Evolutionary conservation across 2,888 invertebrate genomes (phyloP), one percentile per base, ranked within the genome.

Genomic region (Eupithecia vulgata): DNA sequence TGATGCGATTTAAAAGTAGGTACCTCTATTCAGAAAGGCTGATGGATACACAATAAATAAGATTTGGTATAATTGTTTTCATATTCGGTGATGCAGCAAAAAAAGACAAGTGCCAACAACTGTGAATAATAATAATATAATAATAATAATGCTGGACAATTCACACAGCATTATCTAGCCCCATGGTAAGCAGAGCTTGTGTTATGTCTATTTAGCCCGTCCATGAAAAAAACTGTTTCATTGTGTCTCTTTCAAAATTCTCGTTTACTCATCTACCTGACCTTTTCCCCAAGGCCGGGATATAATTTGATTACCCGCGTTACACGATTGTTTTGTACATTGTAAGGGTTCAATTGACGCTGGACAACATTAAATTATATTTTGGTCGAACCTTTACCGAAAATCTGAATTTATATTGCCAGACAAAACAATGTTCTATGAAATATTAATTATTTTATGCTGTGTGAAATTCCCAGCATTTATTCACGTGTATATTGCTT

Each of bases 261-360:
- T 71, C 71, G 66, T 71, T 68, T 71, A 68, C 48, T 34, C 30
- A 30, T 4, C 34, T 61, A 61, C 30, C 61, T 61, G 57, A 64
- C 42, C 64, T 71, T 71, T 64, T 40, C 10, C 25, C 57, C 67
- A 57, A 7, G 34, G 67, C 52, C 42, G 70, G 40, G 67, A 57
- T 70, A 73, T 59, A 67, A 73, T 69, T 73, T 73, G 66, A 70
- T 68, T 73, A 67, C 61, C 15, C 34, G 17, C 67, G 15, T 42
- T 62, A 45, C 57, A 68, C 35, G 67, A 67, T 68, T 70, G 73
- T 73, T 62, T 73, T 34, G 65, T 59, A 68, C 68, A 67, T 68
- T 65, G 40, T 30, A n/a, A 61, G 61, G 62, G 64, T 72, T 68
- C 35, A 62, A 71, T 71, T 61, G 66, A n/a, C 45, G 17, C 35